Base-by-base conservation (phyloP, 2,888 invertebrate genomes). In the Phaonia tiefii region DNA sequence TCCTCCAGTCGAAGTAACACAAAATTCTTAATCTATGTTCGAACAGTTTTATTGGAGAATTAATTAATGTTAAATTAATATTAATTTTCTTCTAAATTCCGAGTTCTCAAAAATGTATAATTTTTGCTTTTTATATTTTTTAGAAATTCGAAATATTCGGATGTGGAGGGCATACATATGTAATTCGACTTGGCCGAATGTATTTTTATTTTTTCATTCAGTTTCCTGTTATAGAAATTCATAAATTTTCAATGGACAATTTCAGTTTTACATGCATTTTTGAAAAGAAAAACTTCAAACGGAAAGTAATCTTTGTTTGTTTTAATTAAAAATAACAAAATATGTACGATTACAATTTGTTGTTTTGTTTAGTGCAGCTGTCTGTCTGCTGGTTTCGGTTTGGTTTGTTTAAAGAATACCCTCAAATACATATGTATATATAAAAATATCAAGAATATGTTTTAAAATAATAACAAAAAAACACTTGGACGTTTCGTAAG, bases 401-500 rank as follows among this genome's bases (percentile, higher is more conserved):
- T 69, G 1, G 17, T 44, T 63, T 63, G 5, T 74, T 72, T 58
- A 78, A 78, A 78, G 72, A 78, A 78, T 69, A 65, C 13, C 72
- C 66, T 65, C 31, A 31, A n/a, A 73, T 74, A 72, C 42, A 13
- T 60, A 75, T 81, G 71, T 69, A 58, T 80, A 80, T 82, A 82
- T 77, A 82, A 82, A 80, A 80, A 82, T 80, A 80, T 77, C 56
- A 77, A 77, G 79, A 70, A 82, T 70, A 42, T 46, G 49, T 76
- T 44, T 75, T 46, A 58, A 70, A 31, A 58, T n/a, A 76, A 63
- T 42, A 51, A 42, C n/a, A 75, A 83, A 79, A 71, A 77, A 83
- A 83, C 54, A 75, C 76, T 84, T 84, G 84, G 84, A 84, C 84
- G 84, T 84, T 84, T 84, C 80, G 78, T 71, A 79, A 81, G 75